Conservation (phyloP, 2,888 invertebrate genomes). For the Trichacis sp. region DNA sequence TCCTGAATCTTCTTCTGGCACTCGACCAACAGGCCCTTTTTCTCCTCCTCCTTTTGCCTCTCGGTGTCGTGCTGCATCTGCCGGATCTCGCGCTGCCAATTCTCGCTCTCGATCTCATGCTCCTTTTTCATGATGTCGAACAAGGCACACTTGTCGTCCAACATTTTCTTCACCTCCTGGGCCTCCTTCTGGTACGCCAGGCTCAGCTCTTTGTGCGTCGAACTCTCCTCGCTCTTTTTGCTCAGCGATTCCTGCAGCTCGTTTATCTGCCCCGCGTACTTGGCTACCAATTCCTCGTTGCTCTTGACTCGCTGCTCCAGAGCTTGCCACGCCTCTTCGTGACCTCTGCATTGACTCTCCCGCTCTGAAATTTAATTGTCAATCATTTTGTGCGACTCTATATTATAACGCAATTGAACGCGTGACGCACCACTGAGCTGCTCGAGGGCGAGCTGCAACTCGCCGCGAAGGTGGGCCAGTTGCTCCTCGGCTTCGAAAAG, state of each 20-base stretch:
- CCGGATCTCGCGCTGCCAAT: slow-evolving; percentile 57
- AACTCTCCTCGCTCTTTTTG: slow-evolving; percentile 53
- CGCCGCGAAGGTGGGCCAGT: slow-evolving; percentile 73
- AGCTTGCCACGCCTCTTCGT: slow-evolving; percentile 64
- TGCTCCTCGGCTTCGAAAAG: slow-evolving; percentile 77
- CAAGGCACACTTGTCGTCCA: slow-evolving; percentile 62
- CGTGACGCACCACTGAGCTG: slow-evolving; percentile 48
- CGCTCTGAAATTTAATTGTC: not conserved
- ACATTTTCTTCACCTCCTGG: slow-evolving; percentile 58
- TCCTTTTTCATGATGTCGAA: slow-evolving; percentile 64
- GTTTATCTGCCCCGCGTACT: slow-evolving; percentile 60
- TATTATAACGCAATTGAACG: not conserved
- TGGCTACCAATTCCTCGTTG: slow-evolving; percentile 57
- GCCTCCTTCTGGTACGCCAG: slow-evolving; percentile 61
- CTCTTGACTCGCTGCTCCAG: no score
- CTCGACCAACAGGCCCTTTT: slow-evolving; percentile 70
- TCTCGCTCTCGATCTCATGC: slow-evolving; percentile 50
- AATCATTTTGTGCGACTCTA: not conserved
- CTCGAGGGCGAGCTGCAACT: slow-evolving; percentile 67
- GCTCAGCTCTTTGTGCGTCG: slow-evolving; percentile 50
- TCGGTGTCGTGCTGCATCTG: slow-evolving; percentile 57
- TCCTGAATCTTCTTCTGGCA: slow-evolving; percentile 71
- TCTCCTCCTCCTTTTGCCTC: slow-evolving; percentile 65
- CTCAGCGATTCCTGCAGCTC: slow-evolving; percentile 51
- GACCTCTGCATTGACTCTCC: slow-evolving; percentile 21